A percentile compares a stretch with the other conserved stretches of the same genome.
phyloP scores from a whole-genome alignment of 2,797 vertebrate species.

The Atherinosoma microstoma region DNA sequence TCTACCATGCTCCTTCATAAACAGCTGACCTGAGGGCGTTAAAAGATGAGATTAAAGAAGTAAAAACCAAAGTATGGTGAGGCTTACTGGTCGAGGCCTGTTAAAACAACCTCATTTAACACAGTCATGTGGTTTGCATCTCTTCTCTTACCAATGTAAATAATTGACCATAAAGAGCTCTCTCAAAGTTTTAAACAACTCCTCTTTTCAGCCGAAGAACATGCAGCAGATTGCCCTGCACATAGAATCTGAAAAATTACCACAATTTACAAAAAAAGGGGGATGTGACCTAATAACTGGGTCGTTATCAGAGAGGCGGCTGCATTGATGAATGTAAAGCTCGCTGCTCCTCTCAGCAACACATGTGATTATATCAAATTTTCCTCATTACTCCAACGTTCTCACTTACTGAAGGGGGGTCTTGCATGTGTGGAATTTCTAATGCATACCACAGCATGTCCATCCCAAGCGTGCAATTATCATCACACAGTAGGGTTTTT shows the following conservation, averaged over 20 bases:
- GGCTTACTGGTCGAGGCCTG: not conserved
- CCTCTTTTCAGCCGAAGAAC: not conserved
- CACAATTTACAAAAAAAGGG: not conserved
- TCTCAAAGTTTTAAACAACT: not conserved
- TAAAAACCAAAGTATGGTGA: not conserved
- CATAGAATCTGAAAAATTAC: not conserved
- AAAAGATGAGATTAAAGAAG: not conserved
- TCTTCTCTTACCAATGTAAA: not conserved
- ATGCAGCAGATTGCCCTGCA: not conserved
- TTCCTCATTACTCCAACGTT: conserved; percentile 36
- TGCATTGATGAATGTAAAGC: not conserved
- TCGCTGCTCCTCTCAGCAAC: not conserved
- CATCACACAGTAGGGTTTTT: conserved; percentile 33
- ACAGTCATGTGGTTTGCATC: not conserved
- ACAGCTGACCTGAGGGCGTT: not conserved
- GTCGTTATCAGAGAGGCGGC: not conserved
- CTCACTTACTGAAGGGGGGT: conserved; percentile 32
- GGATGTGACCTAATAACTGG: not conserved
- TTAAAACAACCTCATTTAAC: not conserved
- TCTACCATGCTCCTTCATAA: not conserved
- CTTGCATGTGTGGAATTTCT: conserved; percentile 54
- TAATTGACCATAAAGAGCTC: not conserved
- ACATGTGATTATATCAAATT: conserved; percentile 46
- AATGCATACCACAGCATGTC: conserved; percentile 46
- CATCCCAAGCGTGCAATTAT: conserved; percentile 68